Conservation (phyloP, 2,113 vertebrate species). For the Equus quagga region DNA sequence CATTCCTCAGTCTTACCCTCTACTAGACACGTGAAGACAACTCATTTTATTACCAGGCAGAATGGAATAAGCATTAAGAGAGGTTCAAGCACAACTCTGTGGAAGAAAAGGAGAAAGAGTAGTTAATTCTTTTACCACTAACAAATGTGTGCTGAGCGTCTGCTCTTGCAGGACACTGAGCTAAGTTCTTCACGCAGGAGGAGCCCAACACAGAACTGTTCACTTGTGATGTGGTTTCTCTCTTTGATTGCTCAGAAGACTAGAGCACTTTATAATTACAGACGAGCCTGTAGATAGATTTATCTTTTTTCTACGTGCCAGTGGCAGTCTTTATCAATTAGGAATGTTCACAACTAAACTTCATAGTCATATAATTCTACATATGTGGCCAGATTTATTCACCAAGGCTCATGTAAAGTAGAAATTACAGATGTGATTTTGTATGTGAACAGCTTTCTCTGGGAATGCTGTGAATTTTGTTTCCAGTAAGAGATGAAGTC, state of each 20-base stretch:
- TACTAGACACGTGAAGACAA: neutral
- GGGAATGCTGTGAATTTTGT: neutral
- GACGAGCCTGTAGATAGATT: neutral
- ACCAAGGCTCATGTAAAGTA: neutral
- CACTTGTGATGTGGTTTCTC: neutral
- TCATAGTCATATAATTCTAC: neutral
- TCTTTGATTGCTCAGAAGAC: neutral
- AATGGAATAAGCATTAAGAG: neutral
- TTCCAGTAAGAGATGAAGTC: neutral
- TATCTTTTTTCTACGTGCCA: neutral
- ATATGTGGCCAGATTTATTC: neutral
- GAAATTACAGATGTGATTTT: constrained; percentile 23
- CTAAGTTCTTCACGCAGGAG: neutral
- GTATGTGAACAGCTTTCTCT: neutral
- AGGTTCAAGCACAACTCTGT: neutral
- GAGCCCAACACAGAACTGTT: neutral
- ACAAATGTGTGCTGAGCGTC: neutral
- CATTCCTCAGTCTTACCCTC: neutral
- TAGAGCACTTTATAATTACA: neutral
- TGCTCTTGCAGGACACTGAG: neutral
- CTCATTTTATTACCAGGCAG: neutral
- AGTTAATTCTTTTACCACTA: neutral
- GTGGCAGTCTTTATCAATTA: neutral
- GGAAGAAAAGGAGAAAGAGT: neutral
- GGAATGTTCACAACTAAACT: neutral